A percentile compares a stretch with the other conserved stretches of the same genome.
Conservation (phyloP, 1,140 invertebrate genomes). For the Oreohelix idahoensis region DNA sequence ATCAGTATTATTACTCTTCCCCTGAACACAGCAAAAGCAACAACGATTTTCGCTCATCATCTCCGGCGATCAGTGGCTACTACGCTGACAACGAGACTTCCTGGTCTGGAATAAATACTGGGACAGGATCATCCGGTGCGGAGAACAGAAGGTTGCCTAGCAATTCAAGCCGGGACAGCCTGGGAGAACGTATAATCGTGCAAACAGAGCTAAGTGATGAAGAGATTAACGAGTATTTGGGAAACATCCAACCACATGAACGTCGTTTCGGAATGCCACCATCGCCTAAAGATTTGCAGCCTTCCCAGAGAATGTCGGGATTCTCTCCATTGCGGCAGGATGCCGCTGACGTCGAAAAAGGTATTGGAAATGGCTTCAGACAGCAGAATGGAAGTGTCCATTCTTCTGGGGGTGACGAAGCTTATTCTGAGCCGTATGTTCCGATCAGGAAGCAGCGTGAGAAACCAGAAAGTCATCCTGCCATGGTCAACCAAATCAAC, state of each 20-base stretch:
- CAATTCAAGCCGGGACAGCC: neutral
- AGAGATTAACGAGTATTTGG: slow-evolving; percentile 16
- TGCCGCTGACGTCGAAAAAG: neutral
- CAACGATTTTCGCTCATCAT: neutral
- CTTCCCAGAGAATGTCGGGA: neutral
- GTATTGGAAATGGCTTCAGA: neutral
- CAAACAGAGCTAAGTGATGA: slow-evolving; percentile 6
- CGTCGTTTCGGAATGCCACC: neutral
- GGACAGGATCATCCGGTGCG: neutral
- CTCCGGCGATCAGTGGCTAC: neutral
- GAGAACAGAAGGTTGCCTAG: neutral
- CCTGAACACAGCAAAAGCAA: neutral
- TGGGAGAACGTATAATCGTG: neutral
- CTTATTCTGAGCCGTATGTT: neutral
- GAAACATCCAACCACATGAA: slow-evolving; percentile 3
- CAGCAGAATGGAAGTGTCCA: neutral
- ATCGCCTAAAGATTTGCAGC: neutral
- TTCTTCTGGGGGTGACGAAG: neutral
- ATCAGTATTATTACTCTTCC: neutral
- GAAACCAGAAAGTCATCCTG: neutral
- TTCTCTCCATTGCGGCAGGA: neutral
- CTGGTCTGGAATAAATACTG: neutral
- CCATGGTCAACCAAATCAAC: neutral
- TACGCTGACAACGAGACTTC: neutral
- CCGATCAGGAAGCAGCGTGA: slow-evolving; percentile 10